phyloP scores from a whole-genome alignment of 2,888 invertebrate species.

The Neuroscelio doddi region DNA sequence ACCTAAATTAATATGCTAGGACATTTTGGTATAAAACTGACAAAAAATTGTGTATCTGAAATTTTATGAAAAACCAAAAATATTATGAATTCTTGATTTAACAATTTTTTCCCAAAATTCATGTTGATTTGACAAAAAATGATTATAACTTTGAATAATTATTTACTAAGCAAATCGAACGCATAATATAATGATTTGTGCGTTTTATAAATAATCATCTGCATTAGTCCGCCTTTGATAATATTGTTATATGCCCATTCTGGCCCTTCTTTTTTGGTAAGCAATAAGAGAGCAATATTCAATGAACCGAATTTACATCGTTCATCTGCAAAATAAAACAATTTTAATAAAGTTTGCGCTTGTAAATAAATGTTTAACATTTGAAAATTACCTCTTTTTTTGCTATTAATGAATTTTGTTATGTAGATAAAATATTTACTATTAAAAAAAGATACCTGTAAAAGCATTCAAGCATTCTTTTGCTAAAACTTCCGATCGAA shows the following conservation, averaged over 20 bases:
- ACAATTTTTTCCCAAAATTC: too few relatives aligned
- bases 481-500: constrained; percentile 56
- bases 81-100: too few relatives aligned
- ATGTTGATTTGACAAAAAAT: too few relatives aligned
- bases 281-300: constrained; percentile 64
- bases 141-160: too few relatives aligned
- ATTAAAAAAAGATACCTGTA: constrained; percentile 56
- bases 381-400: too few relatives aligned
- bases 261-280: constrained; percentile 69
- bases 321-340: constrained; percentile 47
- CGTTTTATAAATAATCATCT: constrained; percentile 56
- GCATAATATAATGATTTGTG: constrained; percentile 55
- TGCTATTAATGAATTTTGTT: too few relatives aligned
- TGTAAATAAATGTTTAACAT: background rate
- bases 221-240: constrained; percentile 53
- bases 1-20: too few relatives aligned
- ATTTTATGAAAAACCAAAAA: too few relatives aligned
- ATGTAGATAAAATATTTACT: background rate
- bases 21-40: too few relatives aligned
- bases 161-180: constrained; percentile 60
- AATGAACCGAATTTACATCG: constrained; percentile 22
- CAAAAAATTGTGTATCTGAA: too few relatives aligned
- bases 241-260: constrained; percentile 70
- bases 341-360: background rate
- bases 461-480: constrained; percentile 64